phyloP scores from a whole-genome alignment of 2,113 vertebrate species.

The Cyanistes caeruleus region DNA sequence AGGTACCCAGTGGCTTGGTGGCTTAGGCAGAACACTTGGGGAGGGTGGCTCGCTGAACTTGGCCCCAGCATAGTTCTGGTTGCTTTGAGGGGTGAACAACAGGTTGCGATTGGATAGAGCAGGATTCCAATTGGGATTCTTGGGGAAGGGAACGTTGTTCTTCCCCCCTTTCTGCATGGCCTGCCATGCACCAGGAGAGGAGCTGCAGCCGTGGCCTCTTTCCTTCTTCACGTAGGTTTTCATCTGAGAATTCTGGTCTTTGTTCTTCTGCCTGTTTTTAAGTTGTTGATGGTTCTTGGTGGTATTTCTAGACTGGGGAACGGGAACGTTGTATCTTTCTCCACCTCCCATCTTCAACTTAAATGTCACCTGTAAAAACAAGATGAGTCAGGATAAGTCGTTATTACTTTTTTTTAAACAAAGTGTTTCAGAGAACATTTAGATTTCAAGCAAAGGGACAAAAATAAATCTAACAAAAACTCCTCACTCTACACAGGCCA shows the following conservation, averaged over 20 bases:
- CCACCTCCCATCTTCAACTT: conserved; percentile 93
- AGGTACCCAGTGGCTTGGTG: conserved; percentile 95
- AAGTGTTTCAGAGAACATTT: background rate
- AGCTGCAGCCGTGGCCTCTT: conserved; percentile 78
- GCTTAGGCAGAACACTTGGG: conserved; percentile 94
- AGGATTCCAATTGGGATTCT: conserved; percentile 85
- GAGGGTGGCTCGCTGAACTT: conserved; percentile 98
- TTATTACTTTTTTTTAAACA: background rate
- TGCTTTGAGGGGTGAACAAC: conserved; percentile 83
- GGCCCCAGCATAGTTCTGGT: conserved; percentile 92
- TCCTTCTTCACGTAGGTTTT: conserved; percentile 82
- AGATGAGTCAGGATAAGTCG: background rate
- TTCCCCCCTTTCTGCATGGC: conserved; percentile 86
- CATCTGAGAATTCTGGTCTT: conserved; percentile 83
- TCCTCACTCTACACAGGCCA: rapidly evolving
- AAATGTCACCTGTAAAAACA: conserved; percentile 86
- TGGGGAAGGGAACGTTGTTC: conserved; percentile 78
- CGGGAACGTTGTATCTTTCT: conserved; percentile 93
- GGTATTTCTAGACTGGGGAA: conserved; percentile 83
- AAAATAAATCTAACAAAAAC: background rate
- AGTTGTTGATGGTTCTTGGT: conserved; percentile 86
- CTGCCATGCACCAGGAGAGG: conserved; percentile 86
- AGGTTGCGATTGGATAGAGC: conserved; percentile 80
- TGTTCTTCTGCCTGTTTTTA: conserved; percentile 84
- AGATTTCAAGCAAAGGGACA: background rate